These are phyloP conservation scores for Prionailurus viverrinus DNA, from an alignment of 2,113 vertebrate genomes.

Conservation along the genomic window DNA sequence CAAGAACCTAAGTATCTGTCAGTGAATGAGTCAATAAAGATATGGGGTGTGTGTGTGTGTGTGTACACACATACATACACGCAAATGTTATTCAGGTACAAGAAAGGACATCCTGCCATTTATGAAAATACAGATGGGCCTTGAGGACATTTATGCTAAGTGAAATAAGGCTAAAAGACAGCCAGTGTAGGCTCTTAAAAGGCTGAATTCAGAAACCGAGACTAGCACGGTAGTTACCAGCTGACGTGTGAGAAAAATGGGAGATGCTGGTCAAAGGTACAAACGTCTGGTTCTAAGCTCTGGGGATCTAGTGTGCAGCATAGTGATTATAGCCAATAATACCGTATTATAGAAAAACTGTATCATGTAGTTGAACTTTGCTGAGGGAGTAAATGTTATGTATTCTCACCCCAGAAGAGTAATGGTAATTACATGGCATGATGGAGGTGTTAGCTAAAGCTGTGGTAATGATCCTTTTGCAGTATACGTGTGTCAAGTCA, in stretches of 20 bases:
- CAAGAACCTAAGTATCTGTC: not conserved
- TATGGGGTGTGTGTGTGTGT: not conserved
- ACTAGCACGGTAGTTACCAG: not conserved
- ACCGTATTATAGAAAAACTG: not conserved
- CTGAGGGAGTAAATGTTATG: not conserved
- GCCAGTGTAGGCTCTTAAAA: not conserved
- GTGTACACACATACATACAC: not conserved
- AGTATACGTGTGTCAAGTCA: not conserved
- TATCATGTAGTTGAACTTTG: not conserved
- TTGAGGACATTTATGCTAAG: not conserved
- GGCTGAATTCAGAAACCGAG: not conserved
- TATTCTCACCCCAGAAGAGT: not conserved
- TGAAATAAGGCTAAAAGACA: not conserved
- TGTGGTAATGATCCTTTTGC: not conserved
- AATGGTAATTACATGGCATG: not conserved
- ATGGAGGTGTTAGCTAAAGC: not conserved
- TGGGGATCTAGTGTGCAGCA: not conserved
- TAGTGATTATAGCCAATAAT: not conserved
- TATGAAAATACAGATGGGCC: not conserved
- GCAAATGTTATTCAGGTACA: not conserved
- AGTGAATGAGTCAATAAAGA: not conserved
- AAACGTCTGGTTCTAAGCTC: not conserved
- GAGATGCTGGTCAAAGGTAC: not conserved
- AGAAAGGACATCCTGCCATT: not conserved
- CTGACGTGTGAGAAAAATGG: not conserved